These are phyloP conservation scores for Nymphalis io DNA, from an alignment of 1,140 invertebrate species.

Conservation along the genomic window DNA sequence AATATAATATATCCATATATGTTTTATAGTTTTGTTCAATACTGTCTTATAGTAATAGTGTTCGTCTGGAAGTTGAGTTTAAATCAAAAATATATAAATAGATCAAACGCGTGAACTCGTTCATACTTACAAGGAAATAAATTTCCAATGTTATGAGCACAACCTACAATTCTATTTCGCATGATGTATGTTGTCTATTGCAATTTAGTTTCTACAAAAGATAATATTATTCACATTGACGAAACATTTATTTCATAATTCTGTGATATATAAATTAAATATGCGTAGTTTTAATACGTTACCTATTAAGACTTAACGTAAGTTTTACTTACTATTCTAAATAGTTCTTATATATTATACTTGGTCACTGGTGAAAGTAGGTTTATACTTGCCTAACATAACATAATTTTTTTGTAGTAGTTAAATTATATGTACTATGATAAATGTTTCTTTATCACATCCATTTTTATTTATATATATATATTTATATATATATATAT, in stretches of 20 bases:
- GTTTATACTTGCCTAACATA: not conserved
- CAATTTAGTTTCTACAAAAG: not conserved
- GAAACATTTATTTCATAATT: not conserved
- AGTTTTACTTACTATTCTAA: not conserved
- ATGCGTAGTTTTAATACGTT: not conserved
- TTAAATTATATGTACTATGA: not conserved
- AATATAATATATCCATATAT: no score
- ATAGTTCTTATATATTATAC: no score
- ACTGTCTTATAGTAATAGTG: no score
- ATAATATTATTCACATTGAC: not conserved
- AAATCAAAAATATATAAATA: no score
- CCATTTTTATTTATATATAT: no score
- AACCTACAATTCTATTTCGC: not conserved
- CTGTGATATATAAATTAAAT: not conserved
- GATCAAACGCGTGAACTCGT: no score
- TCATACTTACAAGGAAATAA: not conserved
- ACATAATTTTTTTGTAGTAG: conserved; percentile 1
- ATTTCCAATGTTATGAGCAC: not conserved
- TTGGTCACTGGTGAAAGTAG: conserved; percentile 2
- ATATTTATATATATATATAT: no score
- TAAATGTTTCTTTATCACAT: no score
- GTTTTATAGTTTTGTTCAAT: no score
- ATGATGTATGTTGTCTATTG: not conserved
- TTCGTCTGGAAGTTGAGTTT: no score
- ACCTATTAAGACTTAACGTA: not conserved